Percentiles rank a stretch among this genome's conserved stretches.
phyloP scores from a whole-genome alignment of 2,113 vertebrate genomes.

The Vimba vimba region DNA sequence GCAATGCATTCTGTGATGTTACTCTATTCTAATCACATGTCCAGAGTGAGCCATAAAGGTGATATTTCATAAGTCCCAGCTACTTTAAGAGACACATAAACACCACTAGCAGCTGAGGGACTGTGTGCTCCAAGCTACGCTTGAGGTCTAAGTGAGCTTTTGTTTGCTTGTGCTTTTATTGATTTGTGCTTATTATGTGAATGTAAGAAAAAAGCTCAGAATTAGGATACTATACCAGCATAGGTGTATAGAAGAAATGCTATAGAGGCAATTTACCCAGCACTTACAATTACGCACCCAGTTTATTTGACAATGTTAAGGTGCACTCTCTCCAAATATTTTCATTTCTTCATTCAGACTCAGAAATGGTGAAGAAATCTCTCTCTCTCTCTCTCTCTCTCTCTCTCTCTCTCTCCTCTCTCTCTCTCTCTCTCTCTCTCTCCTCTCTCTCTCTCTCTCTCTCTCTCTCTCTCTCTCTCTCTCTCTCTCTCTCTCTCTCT shows the following conservation, averaged over 20 bases:
- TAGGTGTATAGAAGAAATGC: slow-evolving; percentile 38
- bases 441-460: too few relatives aligned
- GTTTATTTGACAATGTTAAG: slow-evolving; percentile 54
- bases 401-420: too few relatives aligned
- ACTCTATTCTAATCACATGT: slow-evolving; percentile 23
- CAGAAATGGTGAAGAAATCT: background rate
- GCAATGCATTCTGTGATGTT: slow-evolving; percentile 19
- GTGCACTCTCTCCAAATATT: slow-evolving; percentile 41
- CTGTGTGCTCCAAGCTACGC: slow-evolving; percentile 47
- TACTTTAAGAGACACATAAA: slow-evolving; percentile 32
- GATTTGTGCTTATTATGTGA: slow-evolving; percentile 57
- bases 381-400: too few relatives aligned
- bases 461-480: too few relatives aligned
- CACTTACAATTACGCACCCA: slow-evolving; percentile 38
- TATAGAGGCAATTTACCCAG: slow-evolving; percentile 44
- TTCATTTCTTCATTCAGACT: slow-evolving; percentile 14
- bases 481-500: background rate
- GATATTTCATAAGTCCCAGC: background rate
- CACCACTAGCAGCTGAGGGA: slow-evolving; percentile 28
- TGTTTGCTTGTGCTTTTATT: slow-evolving; percentile 58
- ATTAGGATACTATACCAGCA: slow-evolving; percentile 3
- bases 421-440: too few relatives aligned
- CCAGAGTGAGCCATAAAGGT: slow-evolving; percentile 26
- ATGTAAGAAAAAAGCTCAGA: background rate
- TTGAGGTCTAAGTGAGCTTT: slow-evolving; percentile 50